phyloP scores from a whole-genome alignment of 2,888 invertebrate genomes.

The Hydriomena furcata region DNA sequence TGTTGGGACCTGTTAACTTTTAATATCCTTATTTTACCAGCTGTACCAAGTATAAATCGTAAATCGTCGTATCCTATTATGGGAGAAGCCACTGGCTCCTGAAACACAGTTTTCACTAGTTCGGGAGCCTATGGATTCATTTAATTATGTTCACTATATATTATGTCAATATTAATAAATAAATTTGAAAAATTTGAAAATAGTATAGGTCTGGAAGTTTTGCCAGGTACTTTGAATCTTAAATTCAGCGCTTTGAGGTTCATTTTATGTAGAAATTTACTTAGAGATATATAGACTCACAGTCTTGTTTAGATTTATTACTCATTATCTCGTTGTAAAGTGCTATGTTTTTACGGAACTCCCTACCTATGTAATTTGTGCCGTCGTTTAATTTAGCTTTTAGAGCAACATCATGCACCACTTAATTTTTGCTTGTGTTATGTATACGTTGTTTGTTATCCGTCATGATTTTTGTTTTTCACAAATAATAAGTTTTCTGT shows the following conservation, averaged over 20 bases:
- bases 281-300: background rate
- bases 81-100: no score
- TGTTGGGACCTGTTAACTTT: slow-evolving; percentile 42
- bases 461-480: no score
- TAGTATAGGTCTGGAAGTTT: no score
- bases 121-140: no score
- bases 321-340: slow-evolving; percentile 41
- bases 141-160: no score
- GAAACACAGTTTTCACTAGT: no score
- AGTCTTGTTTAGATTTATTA: slow-evolving; percentile 44
- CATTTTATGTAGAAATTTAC: background rate
- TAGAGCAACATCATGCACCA: background rate
- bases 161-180: no score
- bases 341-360: slow-evolving; percentile 24
- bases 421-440: background rate
- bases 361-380: slow-evolving; percentile 2
- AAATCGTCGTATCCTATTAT: no score
- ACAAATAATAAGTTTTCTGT: no score
- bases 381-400: slow-evolving; percentile 30
- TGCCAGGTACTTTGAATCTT: background rate
- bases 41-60: background rate
- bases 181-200: no score
- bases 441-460: no score
- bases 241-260: background rate
- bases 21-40: slow-evolving; percentile 31